Percentiles rank a stretch among this genome's conserved stretches.
Evolutionary conservation across 1,140 invertebrate genomes (phyloP).

Genomic region (Drosophila ironensis): DNA sequence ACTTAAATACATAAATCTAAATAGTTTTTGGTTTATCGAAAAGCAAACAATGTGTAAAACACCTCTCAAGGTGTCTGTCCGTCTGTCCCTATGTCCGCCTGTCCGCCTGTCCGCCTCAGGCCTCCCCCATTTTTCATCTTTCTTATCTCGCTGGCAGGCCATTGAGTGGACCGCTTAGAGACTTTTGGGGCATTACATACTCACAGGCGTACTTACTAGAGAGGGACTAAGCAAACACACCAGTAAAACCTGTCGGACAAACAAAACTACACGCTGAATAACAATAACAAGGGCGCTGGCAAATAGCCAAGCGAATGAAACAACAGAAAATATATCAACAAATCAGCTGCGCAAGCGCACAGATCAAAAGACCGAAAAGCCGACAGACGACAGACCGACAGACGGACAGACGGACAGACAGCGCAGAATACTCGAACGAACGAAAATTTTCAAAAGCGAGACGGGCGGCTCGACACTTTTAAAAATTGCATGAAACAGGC

Average conservation of each 20-base stretch:
- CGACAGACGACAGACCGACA: conserved; percentile 31
- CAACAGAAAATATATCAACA: conserved; percentile 56
- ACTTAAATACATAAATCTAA: no score
- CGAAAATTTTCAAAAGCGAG: conserved; percentile 1
- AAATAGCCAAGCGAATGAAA: conserved; percentile 48
- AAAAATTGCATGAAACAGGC: conserved; percentile 17
- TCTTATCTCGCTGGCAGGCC: conserved; percentile 34
- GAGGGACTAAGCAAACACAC: conserved; percentile 53
- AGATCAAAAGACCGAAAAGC: conserved; percentile 67
- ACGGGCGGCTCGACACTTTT: conserved; percentile 31
- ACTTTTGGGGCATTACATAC: conserved; percentile 6
- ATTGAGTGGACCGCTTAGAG: conserved; percentile 23
- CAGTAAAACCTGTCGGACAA: conserved; percentile 54
- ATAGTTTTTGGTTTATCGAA: no score
- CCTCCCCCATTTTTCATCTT: background rate
- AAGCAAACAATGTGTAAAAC: background rate
- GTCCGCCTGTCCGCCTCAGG: no score
- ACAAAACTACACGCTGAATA: no score
- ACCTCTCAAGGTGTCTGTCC: background rate
- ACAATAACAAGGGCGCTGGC: conserved; percentile 21
- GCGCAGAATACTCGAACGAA: no score
- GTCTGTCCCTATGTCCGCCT: no score
- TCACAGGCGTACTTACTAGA: conserved; percentile 34
- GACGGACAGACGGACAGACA: background rate
- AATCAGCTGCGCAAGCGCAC: conserved; percentile 78